Evolutionary conservation across 2,888 invertebrate species (phyloP).

Genomic region (Eurytoma adleriae): DNA sequence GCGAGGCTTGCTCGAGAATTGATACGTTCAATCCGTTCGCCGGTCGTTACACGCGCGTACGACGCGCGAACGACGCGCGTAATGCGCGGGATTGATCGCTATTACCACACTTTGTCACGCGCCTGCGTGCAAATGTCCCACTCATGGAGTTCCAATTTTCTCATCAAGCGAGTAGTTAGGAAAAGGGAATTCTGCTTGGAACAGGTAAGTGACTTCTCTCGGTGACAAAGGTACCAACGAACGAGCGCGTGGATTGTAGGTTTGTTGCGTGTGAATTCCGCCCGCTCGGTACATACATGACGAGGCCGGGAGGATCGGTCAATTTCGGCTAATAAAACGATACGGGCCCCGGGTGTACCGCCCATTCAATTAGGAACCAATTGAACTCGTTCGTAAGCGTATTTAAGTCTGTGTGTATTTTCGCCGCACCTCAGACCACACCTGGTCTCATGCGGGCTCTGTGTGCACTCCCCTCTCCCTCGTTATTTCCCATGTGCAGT

Average conservation of each 20-base stretch:
- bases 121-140: conserved; percentile 11
- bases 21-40: conserved; percentile 47
- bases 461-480: conserved; percentile 35
- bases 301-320: conserved; percentile 51
- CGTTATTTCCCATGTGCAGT: conserved; percentile 31
- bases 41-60: conserved; percentile 30
- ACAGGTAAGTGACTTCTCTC: not conserved
- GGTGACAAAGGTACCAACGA: not conserved
- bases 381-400: conserved; percentile 47
- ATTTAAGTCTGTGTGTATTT: conserved; percentile 11
- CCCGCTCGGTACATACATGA: not conserved
- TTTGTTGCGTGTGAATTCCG: conserved; percentile 27
- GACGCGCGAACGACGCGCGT: conserved; percentile 31
- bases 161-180: conserved; percentile 25
- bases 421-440: conserved; percentile 60
- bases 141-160: conserved; percentile 33
- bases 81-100: conserved; percentile 42
- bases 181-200: not conserved
- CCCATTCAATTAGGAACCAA: conserved; percentile 60
- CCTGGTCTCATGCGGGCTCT: conserved; percentile 68
- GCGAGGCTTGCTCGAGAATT: not conserved
- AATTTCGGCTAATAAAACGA: conserved; percentile 69
- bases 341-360: conserved; percentile 65
- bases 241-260: not conserved
- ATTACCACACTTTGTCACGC: conserved; percentile 23